These are phyloP conservation scores for Timema cristinae DNA, from an alignment of 2,888 invertebrate species.

Conservation along the genomic window DNA sequence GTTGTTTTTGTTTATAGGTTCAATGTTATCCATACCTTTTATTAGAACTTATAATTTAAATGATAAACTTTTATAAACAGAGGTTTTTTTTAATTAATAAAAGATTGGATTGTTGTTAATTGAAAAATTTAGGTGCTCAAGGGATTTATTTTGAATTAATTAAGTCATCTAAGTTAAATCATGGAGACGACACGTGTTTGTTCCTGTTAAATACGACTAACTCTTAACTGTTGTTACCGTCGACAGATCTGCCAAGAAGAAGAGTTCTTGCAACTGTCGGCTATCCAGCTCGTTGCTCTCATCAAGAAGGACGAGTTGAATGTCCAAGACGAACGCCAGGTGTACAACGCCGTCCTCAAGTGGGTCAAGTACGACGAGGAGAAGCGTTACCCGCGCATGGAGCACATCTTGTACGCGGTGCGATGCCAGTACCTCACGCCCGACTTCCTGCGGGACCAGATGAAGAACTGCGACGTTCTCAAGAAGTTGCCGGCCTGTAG, in stretches of 20 bases:
- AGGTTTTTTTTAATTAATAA: too few relatives aligned
- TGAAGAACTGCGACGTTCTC: constrained; percentile 83
- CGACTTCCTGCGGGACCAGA: constrained; percentile 84
- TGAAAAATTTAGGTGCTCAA: neutral
- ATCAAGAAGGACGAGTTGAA: constrained; percentile 88
- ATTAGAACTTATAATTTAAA: too few relatives aligned
- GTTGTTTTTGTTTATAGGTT: too few relatives aligned
- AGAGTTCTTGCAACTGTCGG: constrained; percentile 80
- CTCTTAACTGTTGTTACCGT: constrained; percentile 17
- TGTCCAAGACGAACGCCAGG: constrained; percentile 87
- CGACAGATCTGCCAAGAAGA: constrained; percentile 82
- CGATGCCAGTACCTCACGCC: constrained; percentile 90
- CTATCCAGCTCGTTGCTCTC: constrained; percentile 73
- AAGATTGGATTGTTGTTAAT: too few relatives aligned
- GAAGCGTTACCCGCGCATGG: constrained; percentile 77
- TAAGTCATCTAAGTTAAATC: neutral
- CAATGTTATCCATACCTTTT: too few relatives aligned
- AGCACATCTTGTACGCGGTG: constrained; percentile 81
- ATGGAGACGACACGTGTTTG: neutral
- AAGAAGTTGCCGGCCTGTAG: constrained; percentile 84
- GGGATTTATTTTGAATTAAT: neutral
- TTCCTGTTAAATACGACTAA: neutral
- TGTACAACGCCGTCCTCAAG: constrained; percentile 84
- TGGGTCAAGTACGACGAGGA: constrained; percentile 90
- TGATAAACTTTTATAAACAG: too few relatives aligned